phyloP scores from a whole-genome alignment of 2,888 invertebrate genomes.

The Beris chalybata region DNA sequence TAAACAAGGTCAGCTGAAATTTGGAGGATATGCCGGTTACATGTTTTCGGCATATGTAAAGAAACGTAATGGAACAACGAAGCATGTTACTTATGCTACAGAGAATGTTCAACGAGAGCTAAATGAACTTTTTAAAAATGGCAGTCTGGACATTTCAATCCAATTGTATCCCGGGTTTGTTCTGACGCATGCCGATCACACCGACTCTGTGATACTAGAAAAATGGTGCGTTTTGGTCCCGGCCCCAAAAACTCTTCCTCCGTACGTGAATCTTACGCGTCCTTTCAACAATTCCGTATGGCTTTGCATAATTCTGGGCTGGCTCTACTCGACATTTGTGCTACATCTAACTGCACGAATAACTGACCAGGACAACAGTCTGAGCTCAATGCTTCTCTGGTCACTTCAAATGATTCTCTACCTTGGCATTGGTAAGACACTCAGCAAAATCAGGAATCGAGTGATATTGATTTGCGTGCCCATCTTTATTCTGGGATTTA shows the following conservation, averaged over 20 bases:
- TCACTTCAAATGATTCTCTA: not conserved
- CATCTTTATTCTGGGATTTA: constrained; percentile 10
- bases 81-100: not conserved
- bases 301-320: not conserved
- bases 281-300: constrained; percentile 12
- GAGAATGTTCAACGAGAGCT: not conserved
- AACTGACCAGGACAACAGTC: not conserved
- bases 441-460: not conserved
- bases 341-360: not conserved
- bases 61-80: constrained; percentile 6
- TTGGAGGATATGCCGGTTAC: constrained; percentile 4
- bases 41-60: constrained; percentile 1
- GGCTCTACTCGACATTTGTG: not conserved
- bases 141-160: not conserved
- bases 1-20: not conserved
- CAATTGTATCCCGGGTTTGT: not conserved
- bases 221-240: constrained; percentile 25
- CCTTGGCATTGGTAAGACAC: not conserved
- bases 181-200: not conserved
- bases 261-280: constrained; percentile 1
- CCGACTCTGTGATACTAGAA: not conserved
- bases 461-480: constrained; percentile 5
- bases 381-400: not conserved
- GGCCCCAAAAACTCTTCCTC: not conserved
- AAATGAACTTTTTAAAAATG: not conserved